Conservation (phyloP, 2,888 invertebrate genomes). For the Octodonta nipae region DNA sequence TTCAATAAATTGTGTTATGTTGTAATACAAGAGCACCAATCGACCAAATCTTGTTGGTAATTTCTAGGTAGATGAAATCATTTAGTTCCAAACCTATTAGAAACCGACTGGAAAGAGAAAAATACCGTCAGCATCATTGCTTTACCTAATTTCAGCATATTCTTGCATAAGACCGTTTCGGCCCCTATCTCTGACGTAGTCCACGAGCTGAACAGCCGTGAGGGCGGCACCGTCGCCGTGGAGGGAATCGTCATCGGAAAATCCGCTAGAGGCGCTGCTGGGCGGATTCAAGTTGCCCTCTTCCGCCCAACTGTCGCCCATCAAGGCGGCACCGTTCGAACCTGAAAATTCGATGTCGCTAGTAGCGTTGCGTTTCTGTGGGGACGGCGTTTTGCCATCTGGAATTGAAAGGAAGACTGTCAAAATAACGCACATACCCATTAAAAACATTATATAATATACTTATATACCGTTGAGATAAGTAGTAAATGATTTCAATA, state of each 20-base stretch:
- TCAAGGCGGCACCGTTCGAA: conserved; percentile 27
- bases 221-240: conserved; percentile 54
- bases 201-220: conserved; percentile 60
- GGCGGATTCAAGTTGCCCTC: conserved; percentile 50
- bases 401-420: conserved; percentile 3
- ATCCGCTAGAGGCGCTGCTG: conserved; percentile 66
- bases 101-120: too few species aligned
- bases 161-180: conserved; percentile 72
- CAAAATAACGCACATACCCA: too few species aligned
- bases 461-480: not conserved
- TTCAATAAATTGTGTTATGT: too few species aligned
- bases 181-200: conserved; percentile 58
- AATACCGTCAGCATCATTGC: too few species aligned
- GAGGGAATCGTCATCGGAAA: conserved; percentile 82
- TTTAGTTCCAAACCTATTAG: too few species aligned
- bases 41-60: too few species aligned
- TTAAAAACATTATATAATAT: too few species aligned
- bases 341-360: conserved; percentile 38
- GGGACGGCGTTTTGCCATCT: conserved; percentile 32
- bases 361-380: conserved; percentile 32
- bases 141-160: conserved; percentile 70
- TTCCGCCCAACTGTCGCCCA: conserved; percentile 36
- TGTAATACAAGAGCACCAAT: too few species aligned
- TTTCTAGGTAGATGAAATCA: too few species aligned
- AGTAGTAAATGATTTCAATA: too few species aligned